phyloP scores from a whole-genome alignment of 2,113 vertebrate genomes.

The Melospiza georgiana region DNA sequence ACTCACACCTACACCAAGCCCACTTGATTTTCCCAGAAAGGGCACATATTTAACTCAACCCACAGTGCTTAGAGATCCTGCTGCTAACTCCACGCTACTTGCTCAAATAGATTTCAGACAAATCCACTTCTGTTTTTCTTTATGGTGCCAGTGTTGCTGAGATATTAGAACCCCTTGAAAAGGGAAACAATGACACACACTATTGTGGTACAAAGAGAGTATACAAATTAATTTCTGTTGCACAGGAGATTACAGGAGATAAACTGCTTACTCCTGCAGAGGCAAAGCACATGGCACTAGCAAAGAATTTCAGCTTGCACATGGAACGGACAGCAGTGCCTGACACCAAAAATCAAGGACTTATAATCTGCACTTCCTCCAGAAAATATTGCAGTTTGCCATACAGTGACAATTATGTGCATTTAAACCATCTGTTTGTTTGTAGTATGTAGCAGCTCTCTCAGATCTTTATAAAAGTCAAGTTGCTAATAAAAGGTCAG shows the following conservation, averaged over 20 bases:
- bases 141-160: neutral
- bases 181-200: neutral
- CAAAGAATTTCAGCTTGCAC: conserved; percentile 24
- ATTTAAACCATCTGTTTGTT: conserved; percentile 1
- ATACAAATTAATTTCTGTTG: conserved; percentile 3
- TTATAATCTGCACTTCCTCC: conserved; percentile 1
- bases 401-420: neutral
- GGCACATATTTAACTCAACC: conserved; percentile 28
- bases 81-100: neutral
- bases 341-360: conserved; percentile 2
- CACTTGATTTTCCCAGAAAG: conserved; percentile 7
- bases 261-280: conserved; percentile 56
- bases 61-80: neutral
- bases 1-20: neutral
- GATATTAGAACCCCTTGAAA: neutral
- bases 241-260: conserved; percentile 29
- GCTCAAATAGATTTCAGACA: conserved; percentile 2
- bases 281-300: neutral
- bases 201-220: conserved; percentile 26
- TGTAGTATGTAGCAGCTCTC: neutral
- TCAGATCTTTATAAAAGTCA: neutral
- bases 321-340: neutral
- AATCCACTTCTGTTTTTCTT: conserved; percentile 15
- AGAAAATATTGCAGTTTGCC: neutral
- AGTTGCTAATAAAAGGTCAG: conserved; percentile 3